Conservation (phyloP, 2,113 vertebrate genomes). For the Eleginops maclovinus region DNA sequence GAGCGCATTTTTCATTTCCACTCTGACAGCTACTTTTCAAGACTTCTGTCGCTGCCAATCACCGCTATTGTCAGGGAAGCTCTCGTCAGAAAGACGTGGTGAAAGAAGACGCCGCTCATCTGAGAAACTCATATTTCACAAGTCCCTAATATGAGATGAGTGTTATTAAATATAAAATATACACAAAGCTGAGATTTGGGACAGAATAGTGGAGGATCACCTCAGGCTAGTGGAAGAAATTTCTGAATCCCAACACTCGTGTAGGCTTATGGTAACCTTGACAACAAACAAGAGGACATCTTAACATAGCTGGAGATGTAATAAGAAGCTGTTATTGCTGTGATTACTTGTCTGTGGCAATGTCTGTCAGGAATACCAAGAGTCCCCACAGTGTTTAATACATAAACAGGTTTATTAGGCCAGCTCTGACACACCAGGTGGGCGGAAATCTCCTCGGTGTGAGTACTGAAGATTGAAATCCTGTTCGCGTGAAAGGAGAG, state of each 20-base stretch:
- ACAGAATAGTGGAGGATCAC: conserved; percentile 9
- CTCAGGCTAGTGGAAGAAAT: neutral
- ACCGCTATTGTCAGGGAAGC: neutral
- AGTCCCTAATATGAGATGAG: neutral
- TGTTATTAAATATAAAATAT: conserved; percentile 12
- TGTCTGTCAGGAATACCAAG: conserved; percentile 65
- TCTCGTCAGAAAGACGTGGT: neutral
- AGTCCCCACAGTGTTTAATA: conserved; percentile 56
- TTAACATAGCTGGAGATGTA: conserved; percentile 52
- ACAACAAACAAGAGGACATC: conserved; percentile 60
- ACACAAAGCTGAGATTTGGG: conserved; percentile 1
- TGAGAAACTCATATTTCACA: conserved; percentile 1
- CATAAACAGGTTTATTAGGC: conserved; percentile 72
- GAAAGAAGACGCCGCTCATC: neutral
- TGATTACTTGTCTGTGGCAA: conserved; percentile 53
- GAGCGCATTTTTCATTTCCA: conserved; percentile 15
- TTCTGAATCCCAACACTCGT: conserved; percentile 28
- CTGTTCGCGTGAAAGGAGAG: conserved; percentile 52
- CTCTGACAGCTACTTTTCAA: conserved; percentile 11
- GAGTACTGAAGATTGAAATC: conserved; percentile 63
- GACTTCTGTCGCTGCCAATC: neutral
- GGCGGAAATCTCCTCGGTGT: conserved; percentile 57
- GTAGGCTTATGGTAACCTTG: conserved; percentile 58
- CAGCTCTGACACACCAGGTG: conserved; percentile 51
- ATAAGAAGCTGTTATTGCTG: conserved; percentile 54